Evolutionary conservation across 2,888 invertebrate species (phyloP).

Genomic region (Gryllus longicercus): DNA sequence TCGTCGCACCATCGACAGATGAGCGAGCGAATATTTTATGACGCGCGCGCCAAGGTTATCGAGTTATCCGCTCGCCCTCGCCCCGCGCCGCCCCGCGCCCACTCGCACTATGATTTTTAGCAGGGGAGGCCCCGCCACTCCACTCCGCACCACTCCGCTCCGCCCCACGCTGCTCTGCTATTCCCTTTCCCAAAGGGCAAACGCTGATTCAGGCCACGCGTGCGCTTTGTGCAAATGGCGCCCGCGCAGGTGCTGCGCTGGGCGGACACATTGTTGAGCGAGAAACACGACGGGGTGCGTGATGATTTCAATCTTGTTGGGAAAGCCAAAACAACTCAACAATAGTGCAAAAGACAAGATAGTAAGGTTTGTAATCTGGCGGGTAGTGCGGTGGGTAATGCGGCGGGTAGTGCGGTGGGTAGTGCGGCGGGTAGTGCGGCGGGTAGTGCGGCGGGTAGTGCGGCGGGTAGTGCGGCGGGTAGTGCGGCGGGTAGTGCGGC

Average conservation of each 20-base stretch:
- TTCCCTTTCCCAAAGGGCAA: not conserved
- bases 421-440: too few relatives aligned
- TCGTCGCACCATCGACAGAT: not conserved
- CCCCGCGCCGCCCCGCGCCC: not conserved
- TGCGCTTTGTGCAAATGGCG: not conserved
- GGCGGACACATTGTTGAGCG: not conserved
- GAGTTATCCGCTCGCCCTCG: not conserved
- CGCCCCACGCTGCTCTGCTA: not conserved
- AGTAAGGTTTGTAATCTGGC: too few relatives aligned
- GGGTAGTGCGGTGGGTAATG: too few relatives aligned
- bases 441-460: too few relatives aligned
- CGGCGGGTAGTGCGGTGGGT: too few relatives aligned
- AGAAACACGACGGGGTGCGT: too few relatives aligned
- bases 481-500: too few relatives aligned
- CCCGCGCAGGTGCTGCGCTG: not conserved
- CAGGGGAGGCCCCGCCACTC: not conserved
- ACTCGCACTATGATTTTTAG: not conserved
- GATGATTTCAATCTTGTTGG: too few relatives aligned
- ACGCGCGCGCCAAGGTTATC: not conserved
- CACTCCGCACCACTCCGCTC: not conserved
- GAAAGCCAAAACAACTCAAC: too few relatives aligned
- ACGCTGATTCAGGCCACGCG: not conserved
- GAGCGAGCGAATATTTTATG: conserved; percentile 17
- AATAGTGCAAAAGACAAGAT: too few relatives aligned
- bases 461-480: too few relatives aligned